Evolutionary conservation across 2,888 invertebrate genomes (phyloP).

Genomic region (Auanema sp.): DNA sequence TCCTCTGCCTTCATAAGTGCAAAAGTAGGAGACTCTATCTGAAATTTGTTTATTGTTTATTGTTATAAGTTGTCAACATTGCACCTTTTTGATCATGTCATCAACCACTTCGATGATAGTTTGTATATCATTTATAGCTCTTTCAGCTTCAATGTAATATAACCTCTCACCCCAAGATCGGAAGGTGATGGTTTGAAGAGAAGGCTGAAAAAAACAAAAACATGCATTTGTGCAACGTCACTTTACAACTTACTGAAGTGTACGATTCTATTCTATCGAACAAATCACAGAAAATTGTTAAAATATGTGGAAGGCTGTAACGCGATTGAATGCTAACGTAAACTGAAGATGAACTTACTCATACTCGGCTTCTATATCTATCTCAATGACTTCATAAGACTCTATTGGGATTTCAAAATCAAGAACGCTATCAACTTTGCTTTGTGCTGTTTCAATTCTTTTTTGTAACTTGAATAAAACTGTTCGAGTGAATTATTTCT

Average conservation of each 20-base stretch:
- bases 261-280: slow-evolving; percentile 41
- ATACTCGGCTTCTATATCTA: not conserved
- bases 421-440: slow-evolving; percentile 1
- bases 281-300: slow-evolving; percentile 41
- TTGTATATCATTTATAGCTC: slow-evolving; percentile 1
- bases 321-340: not conserved
- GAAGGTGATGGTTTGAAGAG: slow-evolving; percentile 11
- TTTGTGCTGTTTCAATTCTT: slow-evolving; percentile 2
- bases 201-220: slow-evolving; percentile 1
- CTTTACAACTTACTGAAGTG: slow-evolving; percentile 24
- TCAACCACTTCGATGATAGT: slow-evolving; percentile 7
- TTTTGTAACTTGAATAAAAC: slow-evolving; percentile 10
- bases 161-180: slow-evolving; percentile 5
- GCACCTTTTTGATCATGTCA: not conserved
- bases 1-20: too few relatives aligned
- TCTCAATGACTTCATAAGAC: slow-evolving; percentile 4
- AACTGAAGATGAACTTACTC: not conserved
- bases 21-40: too few relatives aligned
- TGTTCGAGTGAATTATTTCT: not conserved
- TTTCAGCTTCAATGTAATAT: not conserved
- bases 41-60: too few relatives aligned
- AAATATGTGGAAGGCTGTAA: slow-evolving; percentile 25
- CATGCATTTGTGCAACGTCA: not conserved
- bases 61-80: too few relatives aligned
- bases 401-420: not conserved